Conservation (phyloP, 2,113 vertebrate species). For the Muntiacus muntjak region DNA sequence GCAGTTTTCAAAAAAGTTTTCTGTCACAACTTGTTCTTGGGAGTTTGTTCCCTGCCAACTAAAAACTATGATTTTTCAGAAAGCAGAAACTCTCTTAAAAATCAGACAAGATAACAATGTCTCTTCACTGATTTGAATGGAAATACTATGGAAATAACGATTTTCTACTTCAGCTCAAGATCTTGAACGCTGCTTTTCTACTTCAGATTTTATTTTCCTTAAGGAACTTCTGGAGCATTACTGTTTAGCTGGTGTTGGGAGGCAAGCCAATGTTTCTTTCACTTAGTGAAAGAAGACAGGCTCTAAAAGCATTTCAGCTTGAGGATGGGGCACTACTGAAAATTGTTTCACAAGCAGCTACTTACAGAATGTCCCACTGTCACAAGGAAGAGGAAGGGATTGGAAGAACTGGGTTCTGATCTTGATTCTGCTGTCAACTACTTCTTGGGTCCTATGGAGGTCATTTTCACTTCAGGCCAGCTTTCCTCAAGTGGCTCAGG, state of each 20-base stretch:
- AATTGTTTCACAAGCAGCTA: background rate
- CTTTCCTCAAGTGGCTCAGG: background rate
- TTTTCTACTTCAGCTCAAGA: constrained; percentile 33
- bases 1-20: constrained; percentile 47
- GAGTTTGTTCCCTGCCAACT: constrained; percentile 44
- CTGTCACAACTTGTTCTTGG: constrained; percentile 63
- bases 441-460: background rate
- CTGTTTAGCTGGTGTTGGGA: background rate
- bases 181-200: background rate
- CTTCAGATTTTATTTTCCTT: background rate
- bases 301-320: background rate
- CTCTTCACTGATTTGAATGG: background rate
- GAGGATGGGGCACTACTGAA: background rate
- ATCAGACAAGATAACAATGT: background rate
- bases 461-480: background rate
- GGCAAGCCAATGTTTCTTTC: background rate
- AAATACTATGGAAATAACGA: background rate
- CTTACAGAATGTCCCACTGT: background rate
- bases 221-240: background rate
- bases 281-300: constrained; percentile 22
- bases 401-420: background rate
- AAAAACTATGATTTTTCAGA: constrained; percentile 43
- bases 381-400: background rate
- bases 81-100: background rate
- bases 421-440: background rate